A percentile compares a stretch with the other conserved stretches of the same genome.
Evolutionary conservation across 2,888 invertebrate genomes (phyloP).

Genomic region (Leucophenga maculata): DNA sequence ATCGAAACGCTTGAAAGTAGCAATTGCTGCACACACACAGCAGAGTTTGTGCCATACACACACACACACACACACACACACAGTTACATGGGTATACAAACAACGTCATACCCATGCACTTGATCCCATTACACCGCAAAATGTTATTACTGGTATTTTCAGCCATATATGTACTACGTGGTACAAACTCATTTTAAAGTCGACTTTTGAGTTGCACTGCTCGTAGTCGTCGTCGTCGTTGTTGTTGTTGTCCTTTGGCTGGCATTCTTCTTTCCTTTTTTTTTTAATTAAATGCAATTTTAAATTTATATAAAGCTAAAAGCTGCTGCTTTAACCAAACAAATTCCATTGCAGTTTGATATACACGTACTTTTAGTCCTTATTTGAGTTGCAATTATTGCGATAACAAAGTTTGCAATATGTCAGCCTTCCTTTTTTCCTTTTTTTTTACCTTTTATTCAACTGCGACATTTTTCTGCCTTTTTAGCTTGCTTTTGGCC

Average conservation of each 20-base stretch:
- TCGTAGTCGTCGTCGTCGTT: no score
- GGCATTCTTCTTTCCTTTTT: background rate
- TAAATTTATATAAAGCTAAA: background rate
- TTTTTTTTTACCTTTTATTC: background rate
- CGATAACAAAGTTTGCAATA: conserved; percentile 3
- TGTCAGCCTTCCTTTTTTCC: no score
- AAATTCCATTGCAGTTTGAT: no score
- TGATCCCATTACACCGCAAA: conserved; percentile 17
- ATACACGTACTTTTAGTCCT: no score
- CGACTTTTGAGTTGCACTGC: no score
- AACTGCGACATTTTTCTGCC: conserved; percentile 1
- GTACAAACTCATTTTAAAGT: no score
- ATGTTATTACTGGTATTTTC: conserved; percentile 19
- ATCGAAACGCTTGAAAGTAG: background rate
- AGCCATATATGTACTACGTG: background rate
- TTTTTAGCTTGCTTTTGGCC: background rate
- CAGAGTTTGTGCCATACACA: background rate
- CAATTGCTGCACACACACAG: background rate
- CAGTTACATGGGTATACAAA: background rate
- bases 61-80: background rate
- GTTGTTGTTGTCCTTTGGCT: no score
- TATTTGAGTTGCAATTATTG: conserved; percentile 15
- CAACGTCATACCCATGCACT: background rate
- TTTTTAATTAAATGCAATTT: conserved; percentile 11
- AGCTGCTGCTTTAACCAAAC: background rate